phyloP scores from a whole-genome alignment of 2,797 vertebrate species.

The Peromyscus eremicus region DNA sequence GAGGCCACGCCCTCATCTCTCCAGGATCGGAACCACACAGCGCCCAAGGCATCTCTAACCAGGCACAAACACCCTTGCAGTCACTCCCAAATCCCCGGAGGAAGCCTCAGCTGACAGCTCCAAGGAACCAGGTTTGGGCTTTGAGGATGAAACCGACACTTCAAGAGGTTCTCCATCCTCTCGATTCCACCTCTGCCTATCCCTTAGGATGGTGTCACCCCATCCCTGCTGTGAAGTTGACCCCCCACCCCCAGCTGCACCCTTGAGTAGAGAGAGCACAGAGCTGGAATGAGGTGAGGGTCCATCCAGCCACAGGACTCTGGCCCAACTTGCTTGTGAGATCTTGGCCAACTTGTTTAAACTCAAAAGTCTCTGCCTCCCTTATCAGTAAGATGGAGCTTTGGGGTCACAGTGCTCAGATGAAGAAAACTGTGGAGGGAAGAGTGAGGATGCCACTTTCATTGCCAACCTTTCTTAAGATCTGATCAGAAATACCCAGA shows the following conservation, averaged over 20 bases:
- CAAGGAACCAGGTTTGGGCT: neutral
- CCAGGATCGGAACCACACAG: neutral
- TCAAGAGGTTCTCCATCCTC: neutral
- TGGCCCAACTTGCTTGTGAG: neutral
- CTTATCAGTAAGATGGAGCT: neutral
- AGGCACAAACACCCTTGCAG: neutral
- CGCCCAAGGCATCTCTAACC: neutral
- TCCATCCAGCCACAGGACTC: neutral
- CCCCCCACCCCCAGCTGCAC: neutral
- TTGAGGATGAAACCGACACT: neutral
- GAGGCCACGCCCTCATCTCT: neutral
- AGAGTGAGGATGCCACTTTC: neutral
- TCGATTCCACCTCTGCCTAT: neutral
- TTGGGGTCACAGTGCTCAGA: neutral
- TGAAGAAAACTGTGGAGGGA: neutral
- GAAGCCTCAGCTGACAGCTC: slow-evolving; percentile 31
- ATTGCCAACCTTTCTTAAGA: neutral
- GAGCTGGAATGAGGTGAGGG: neutral
- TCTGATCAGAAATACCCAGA: neutral
- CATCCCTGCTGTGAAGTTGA: neutral
- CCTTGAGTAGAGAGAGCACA: neutral
- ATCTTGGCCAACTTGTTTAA: neutral
- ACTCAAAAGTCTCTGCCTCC: slow-evolving; percentile 30
- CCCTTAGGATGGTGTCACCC: neutral
- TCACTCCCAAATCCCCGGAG: neutral